Conservation (phyloP, 2,888 invertebrate genomes). For the Papilio demoleus region DNA sequence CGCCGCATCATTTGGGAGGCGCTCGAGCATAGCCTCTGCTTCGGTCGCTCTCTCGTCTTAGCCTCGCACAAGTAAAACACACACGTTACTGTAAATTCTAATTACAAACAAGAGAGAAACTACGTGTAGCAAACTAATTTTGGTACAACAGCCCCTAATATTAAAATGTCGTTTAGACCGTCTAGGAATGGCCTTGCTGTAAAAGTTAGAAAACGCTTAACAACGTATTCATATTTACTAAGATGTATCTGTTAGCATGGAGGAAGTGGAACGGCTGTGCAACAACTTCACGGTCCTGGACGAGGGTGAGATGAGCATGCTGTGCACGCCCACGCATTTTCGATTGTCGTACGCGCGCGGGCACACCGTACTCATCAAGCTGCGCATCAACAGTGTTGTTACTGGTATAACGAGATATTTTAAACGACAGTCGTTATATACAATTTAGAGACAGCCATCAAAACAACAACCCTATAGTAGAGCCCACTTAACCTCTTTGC, state of each 20-base stretch:
- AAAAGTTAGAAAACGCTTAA: not conserved
- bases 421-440: too few relatives aligned
- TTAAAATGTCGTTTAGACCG: not conserved
- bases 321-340: constrained; percentile 88
- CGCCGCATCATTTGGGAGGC: constrained; percentile 85
- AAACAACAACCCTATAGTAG: too few relatives aligned
- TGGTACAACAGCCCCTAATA: too few relatives aligned
- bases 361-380: constrained; percentile 52
- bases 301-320: constrained; percentile 87
- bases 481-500: too few relatives aligned
- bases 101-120: not conserved
- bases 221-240: too few relatives aligned
- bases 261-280: constrained; percentile 93
- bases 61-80: constrained; percentile 32
- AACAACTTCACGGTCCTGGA: constrained; percentile 90
- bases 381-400: constrained; percentile 14
- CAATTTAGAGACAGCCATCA: too few relatives aligned
- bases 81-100: not conserved
- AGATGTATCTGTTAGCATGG: constrained; percentile 84
- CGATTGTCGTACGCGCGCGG: constrained; percentile 88
- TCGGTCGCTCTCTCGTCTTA: constrained; percentile 82
- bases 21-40: constrained; percentile 76
- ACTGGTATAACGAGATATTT: too few relatives aligned
- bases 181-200: not conserved
- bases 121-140: not conserved